phyloP scores from a whole-genome alignment of 2,888 invertebrate species.

The Phaedon cochleariae region DNA sequence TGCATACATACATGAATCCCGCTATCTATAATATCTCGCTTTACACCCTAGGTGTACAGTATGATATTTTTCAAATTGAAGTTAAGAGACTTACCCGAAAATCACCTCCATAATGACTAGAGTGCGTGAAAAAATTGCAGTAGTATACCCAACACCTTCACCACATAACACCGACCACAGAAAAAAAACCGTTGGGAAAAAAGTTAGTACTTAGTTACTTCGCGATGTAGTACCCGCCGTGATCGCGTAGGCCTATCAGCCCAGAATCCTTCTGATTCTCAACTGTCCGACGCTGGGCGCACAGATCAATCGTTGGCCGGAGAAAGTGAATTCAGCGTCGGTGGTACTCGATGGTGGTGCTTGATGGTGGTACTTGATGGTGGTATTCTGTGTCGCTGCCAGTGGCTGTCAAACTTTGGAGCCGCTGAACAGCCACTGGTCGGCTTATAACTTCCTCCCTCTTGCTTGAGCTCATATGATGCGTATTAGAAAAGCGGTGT shows the following conservation, averaged over 20 bases:
- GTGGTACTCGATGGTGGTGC: neutral
- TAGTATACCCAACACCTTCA: neutral
- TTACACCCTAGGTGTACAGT: too few species aligned
- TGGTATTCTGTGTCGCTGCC: neutral
- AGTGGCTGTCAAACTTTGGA: conserved; percentile 17
- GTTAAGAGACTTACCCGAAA: neutral
- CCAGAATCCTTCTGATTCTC: neutral
- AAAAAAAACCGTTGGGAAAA: neutral
- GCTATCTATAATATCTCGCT: too few species aligned
- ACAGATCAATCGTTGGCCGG: neutral
- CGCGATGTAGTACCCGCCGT: neutral
- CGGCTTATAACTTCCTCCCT: neutral
- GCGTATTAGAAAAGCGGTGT: neutral
- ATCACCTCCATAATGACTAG: neutral
- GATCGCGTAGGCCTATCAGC: neutral
- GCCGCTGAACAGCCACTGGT: neutral
- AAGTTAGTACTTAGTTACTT: neutral
- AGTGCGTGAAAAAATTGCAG: neutral
- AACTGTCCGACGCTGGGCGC: neutral
- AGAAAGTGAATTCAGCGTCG: neutral
- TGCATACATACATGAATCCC: too few species aligned
- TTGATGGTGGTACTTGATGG: neutral
- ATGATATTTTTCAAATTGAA: too few species aligned
- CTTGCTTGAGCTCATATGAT: neutral
- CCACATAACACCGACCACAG: neutral